Base-by-base conservation (phyloP, 2,797 vertebrate species). In the Oreortyx pictus region DNA sequence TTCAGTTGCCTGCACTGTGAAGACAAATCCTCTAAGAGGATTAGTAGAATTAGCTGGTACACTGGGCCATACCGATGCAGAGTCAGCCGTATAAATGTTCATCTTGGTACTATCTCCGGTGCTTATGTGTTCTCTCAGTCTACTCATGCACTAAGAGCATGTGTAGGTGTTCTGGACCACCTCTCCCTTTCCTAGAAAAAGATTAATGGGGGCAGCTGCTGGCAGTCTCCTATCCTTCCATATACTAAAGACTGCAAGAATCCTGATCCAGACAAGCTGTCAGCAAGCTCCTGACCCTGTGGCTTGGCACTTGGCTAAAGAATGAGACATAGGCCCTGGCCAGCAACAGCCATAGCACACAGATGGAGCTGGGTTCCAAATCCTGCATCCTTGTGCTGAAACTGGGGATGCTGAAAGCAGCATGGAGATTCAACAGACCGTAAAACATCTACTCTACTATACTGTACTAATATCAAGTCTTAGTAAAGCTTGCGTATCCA, bases 301-400 rank as follows among this genome's bases (percentile, higher is more conserved):
- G 80, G 43, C 20, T 72, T 82, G 70, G 49, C 49, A 33, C 46
- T 86, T 18, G 11, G 50, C 66, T 56, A 67, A 16, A 85, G 29
- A 47, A 33, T 8, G 16, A 60, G 20, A 52, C 44, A 41, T 77
- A 57, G 57, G 52, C 9, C 13, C 11, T 0, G 0, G 68, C 41
- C 66, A 82, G 47, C 33, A 60, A 33, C 24, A 82, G 22, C 64
- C 65, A 72, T 50, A 70, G 77, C 17, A 25, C 73, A 43, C 0
- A 7, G 52, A 73, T 0, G 4, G 35, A 86, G 22, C 57, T 33
- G 41, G 6, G 24, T 77, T 68, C 47, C 62, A 76, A 52, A 87
- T 67, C n/a, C 62, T 66, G n/a, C 1, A 0, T 78, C 37, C 84
- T 77, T 56, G 14, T 70, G 25, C 17, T 78, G 71, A 25, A 86